A percentile compares a stretch with the other conserved stretches of the same genome.
Conservation (phyloP, 2,113 vertebrate genomes). For the Bolborhynchus lineola region DNA sequence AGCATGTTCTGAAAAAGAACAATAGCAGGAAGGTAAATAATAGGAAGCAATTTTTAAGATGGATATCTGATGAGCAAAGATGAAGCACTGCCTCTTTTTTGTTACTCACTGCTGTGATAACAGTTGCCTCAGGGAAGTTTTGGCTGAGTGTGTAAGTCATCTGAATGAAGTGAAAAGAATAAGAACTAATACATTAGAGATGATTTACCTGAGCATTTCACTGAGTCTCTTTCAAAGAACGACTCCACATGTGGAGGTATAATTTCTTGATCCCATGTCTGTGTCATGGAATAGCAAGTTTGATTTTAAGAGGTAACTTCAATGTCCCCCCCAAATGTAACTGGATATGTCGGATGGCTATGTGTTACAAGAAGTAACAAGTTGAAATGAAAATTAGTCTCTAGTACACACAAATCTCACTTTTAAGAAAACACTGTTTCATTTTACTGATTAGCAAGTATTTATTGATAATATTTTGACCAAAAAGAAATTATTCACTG, state of each 20-base stretch:
- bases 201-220: not conserved
- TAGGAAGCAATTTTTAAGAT: not conserved
- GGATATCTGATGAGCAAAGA: not conserved
- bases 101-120: not conserved
- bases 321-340: fast-evolving
- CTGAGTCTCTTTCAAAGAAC: not conserved
- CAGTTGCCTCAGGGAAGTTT: not conserved
- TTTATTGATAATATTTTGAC: not conserved
- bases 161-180: not conserved
- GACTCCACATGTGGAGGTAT: fast-evolving
- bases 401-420: fast-evolving
- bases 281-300: not conserved
- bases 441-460: not conserved
- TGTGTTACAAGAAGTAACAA: not conserved
- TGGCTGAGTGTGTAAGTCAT: not conserved
- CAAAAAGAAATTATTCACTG: not conserved
- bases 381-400: not conserved
- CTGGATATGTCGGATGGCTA: fast-evolving
- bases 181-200: not conserved
- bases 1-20: not conserved
- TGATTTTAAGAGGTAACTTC: not conserved
- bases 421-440: not conserved
- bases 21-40: not conserved
- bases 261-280: not conserved
- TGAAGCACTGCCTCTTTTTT: not conserved